Evolutionary conservation across 2,888 invertebrate genomes (phyloP), one percentile per base, ranked within the genome.

Genomic region (Zelleria hepariella): DNA sequence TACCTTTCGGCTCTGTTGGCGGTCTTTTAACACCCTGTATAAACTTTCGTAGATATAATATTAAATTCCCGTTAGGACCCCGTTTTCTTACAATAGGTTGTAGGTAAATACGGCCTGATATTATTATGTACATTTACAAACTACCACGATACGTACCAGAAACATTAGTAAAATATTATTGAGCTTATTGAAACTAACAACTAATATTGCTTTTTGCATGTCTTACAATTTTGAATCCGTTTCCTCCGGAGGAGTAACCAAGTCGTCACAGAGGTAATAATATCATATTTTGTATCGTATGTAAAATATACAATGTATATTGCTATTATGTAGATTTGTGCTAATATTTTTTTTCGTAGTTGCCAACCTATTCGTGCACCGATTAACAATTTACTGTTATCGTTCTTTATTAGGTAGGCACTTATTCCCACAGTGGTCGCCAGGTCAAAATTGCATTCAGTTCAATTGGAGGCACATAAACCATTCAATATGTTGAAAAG

Each of bases 221-320:
- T 91, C 92, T 91, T 92, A 91, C 92, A 91, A 92, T 91, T 91
- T 88, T 86, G 91, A 91, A 91, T 89, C 91, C 82, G 88, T 90
- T 82, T 89, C 89, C 78, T 86, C 91, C 80, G 92, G 91, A 90
- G 91, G 91, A 82, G 91, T 91, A 77, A 89, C 89, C 79, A 91
- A 91, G 80, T 90, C 91, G 63, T 90, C 90, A 73, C 90, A 91
- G 80, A 89, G 89, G 89, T 89, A 87, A 86, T 74, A 23, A 54
- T 54, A 63, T 58, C 60, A 57, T 52, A 49, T n/a, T 18, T 27
- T 27, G 53, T 42, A n/a, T 18, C 25, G n/a, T 32, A 27, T 27
- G 42, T 32, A 42, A 10, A 32, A 10, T 4, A 15, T 20, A 10
- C n/a, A n/a, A 18, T 3, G 2, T 48, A 5, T n/a, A 49, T n/a